These are phyloP conservation scores for Clarias fuscus DNA, from an alignment of 2,797 vertebrate genomes.

Conservation along the genomic window DNA sequence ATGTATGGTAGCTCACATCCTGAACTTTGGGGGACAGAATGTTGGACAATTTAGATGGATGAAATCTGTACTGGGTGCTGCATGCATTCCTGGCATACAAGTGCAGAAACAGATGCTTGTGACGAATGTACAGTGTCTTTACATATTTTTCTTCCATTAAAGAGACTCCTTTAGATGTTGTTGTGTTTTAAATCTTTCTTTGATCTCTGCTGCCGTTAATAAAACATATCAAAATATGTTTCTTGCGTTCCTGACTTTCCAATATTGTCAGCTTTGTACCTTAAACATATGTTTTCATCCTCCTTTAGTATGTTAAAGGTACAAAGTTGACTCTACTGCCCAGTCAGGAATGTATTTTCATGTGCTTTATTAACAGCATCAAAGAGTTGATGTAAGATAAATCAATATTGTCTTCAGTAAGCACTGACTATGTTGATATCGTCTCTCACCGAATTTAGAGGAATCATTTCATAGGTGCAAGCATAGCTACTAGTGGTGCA, in stretches of 20 bases:
- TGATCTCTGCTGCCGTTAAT: too few relatives aligned
- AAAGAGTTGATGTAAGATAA: too few relatives aligned
- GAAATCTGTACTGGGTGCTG: slow-evolving; percentile 63
- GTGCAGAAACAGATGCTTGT: slow-evolving; percentile 33
- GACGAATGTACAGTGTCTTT: slow-evolving; percentile 20
- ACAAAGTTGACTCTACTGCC: too few relatives aligned
- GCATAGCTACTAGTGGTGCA: background rate
- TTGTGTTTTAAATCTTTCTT: too few relatives aligned
- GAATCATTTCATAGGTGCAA: background rate
- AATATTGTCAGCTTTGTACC: too few relatives aligned
- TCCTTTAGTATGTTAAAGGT: too few relatives aligned
- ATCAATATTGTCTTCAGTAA: background rate
- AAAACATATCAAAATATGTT: too few relatives aligned
- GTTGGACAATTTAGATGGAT: slow-evolving; percentile 58
- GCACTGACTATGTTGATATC: background rate
- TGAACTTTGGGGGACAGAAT: slow-evolving; percentile 24
- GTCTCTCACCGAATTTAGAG: background rate
- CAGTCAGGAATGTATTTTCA: too few relatives aligned
- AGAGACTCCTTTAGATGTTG: background rate
- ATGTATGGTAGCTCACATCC: slow-evolving; percentile 33
- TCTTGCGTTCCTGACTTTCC: too few relatives aligned
- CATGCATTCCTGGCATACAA: slow-evolving; percentile 74
- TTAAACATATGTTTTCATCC: too few relatives aligned
- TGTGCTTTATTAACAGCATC: too few relatives aligned
- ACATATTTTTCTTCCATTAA: slow-evolving; percentile 20